Evolutionary conservation across 2,888 invertebrate species (phyloP).

Genomic region (Dione juno): DNA sequence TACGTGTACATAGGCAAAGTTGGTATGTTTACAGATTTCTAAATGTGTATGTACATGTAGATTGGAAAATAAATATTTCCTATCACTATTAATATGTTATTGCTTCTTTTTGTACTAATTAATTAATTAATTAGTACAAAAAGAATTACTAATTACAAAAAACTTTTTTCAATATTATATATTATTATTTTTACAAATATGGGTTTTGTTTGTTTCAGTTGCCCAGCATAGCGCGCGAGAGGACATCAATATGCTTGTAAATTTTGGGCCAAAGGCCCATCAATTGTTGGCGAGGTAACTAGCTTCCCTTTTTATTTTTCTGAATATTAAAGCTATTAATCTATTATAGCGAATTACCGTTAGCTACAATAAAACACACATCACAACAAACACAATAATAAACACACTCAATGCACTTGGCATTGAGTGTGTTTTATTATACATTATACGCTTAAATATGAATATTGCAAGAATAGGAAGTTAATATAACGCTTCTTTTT

Average conservation of each 20-base stretch:
- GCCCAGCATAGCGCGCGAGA: slow-evolving; percentile 51
- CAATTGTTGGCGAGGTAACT: slow-evolving; percentile 60
- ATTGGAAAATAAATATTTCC: not conserved
- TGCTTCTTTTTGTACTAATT: slow-evolving; percentile 17
- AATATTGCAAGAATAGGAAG: slow-evolving; percentile 25
- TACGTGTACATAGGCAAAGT: not conserved
- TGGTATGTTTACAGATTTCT: not conserved
- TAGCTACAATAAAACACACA: too few relatives aligned
- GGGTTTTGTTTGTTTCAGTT: slow-evolving; percentile 38
- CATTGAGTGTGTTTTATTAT: not conserved
- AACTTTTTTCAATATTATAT: too few relatives aligned
- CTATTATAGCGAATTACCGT: too few relatives aligned
- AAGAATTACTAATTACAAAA: too few relatives aligned
- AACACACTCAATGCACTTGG: too few relatives aligned
- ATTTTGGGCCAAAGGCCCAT: slow-evolving; percentile 71
- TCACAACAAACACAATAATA: too few relatives aligned
- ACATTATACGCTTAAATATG: slow-evolving; percentile 3
- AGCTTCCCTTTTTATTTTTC: not conserved
- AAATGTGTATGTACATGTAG: not conserved
- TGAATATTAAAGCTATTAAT: not conserved
- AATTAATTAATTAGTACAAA: too few relatives aligned
- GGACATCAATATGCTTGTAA: slow-evolving; percentile 67
- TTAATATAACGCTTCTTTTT: slow-evolving; percentile 28
- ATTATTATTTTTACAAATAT: slow-evolving; percentile 1
- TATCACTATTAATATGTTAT: not conserved